phyloP scores from a whole-genome alignment of 2,797 vertebrate genomes.

The Saxicola maurus region DNA sequence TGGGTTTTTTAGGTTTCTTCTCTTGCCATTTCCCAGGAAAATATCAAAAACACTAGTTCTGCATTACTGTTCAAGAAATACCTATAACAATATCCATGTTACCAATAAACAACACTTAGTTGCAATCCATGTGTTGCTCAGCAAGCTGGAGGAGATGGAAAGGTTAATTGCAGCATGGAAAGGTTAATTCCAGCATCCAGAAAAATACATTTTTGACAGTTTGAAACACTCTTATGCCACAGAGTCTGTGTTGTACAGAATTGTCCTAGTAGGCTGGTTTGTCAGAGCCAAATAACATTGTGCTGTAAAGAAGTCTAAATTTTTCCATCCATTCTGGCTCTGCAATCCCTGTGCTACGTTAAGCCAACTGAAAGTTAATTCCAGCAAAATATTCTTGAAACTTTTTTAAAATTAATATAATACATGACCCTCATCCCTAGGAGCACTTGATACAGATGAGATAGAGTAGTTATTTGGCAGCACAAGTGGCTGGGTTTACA shows the following conservation, averaged over 20 bases:
- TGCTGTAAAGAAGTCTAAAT: background rate
- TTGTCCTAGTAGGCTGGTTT: background rate
- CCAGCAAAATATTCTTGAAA: background rate
- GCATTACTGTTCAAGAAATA: background rate
- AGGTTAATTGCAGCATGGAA: background rate
- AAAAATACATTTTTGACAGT: background rate
- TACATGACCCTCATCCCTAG: background rate
- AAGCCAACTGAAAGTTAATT: background rate
- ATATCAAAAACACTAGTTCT: background rate
- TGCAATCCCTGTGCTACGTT: background rate
- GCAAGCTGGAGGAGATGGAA: background rate
- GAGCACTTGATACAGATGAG: background rate
- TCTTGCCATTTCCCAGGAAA: background rate
- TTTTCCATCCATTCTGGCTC: background rate
- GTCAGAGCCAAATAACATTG: background rate
- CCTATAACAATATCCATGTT: background rate
- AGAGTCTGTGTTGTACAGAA: background rate
- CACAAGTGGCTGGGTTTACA: background rate
- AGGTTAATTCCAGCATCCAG: background rate
- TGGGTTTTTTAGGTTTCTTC: background rate
- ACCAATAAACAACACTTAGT: background rate
- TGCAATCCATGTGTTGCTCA: background rate
- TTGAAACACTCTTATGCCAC: fast-evolving
- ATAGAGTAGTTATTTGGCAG: background rate
- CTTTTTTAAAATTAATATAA: background rate